A percentile compares a stretch with the other conserved stretches of the same genome.
These are phyloP conservation scores for Herpetotheres cachinnans DNA, from an alignment of 2,113 vertebrate species.

Conservation along the genomic window DNA sequence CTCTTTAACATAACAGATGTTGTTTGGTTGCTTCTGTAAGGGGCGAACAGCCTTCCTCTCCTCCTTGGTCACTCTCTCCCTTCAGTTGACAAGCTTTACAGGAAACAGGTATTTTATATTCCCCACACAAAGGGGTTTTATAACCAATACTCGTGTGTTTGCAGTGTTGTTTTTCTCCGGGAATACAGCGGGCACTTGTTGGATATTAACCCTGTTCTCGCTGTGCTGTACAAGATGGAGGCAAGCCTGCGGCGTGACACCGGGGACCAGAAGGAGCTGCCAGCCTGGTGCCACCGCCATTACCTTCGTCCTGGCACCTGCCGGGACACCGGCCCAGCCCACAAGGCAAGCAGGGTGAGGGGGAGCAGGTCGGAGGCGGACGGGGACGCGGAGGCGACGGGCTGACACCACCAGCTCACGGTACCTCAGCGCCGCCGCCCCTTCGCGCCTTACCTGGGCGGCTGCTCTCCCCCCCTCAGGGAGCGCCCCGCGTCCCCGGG, in stretches of 20 bases:
- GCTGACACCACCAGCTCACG: fast-evolving
- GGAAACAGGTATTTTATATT: too few species aligned
- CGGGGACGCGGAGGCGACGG: fast-evolving
- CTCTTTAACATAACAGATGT: fast-evolving
- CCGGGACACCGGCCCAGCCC: background rate
- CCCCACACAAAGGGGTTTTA: fast-evolving
- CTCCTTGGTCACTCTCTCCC: background rate
- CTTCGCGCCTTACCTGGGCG: background rate
- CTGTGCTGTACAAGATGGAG: background rate
- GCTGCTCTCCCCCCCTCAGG: background rate
- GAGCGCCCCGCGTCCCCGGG: background rate
- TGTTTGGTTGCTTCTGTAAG: fast-evolving
- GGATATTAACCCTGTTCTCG: background rate
- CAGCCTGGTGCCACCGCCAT: background rate
- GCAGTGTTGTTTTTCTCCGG: background rate
- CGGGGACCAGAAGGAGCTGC: background rate
- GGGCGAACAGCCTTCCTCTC: too few species aligned
- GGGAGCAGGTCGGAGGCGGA: background rate
- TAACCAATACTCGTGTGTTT: fast-evolving
- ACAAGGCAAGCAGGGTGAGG: background rate
- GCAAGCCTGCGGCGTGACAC: background rate
- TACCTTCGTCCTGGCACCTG: background rate
- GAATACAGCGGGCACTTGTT: background rate
- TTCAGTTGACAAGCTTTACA: too few species aligned
- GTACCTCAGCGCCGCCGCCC: background rate